phyloP scores from a whole-genome alignment of 1,140 invertebrate genomes.

The Polypedilum pembai region DNA sequence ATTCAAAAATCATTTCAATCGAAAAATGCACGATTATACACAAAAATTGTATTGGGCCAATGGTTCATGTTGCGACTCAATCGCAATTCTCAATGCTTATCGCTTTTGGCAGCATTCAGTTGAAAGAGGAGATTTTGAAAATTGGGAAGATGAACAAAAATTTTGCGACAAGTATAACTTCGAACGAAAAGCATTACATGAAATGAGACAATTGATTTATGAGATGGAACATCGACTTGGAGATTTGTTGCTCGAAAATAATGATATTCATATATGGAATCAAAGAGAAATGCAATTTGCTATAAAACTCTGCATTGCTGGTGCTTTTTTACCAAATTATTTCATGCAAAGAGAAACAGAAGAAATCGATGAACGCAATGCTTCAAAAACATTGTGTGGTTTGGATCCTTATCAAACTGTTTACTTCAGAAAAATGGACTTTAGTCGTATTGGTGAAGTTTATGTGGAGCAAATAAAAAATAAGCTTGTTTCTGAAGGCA shows the following conservation, averaged over 20 bases:
- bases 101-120: constrained; percentile 42
- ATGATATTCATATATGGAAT: constrained; percentile 41
- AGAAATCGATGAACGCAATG: constrained; percentile 51
- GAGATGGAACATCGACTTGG: constrained; percentile 60
- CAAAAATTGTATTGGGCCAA: constrained; percentile 74
- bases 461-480: constrained; percentile 57
- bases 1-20: constrained; percentile 58
- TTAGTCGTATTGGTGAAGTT: constrained; percentile 62
- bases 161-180: constrained; percentile 71
- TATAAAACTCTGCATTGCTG: constrained; percentile 54
- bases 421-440: constrained; percentile 57
- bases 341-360: constrained; percentile 50
- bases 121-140: neutral
- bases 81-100: constrained; percentile 76
- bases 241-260: constrained; percentile 39
- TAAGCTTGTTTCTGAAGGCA: constrained; percentile 41
- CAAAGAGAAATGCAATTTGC: constrained; percentile 49
- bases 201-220: constrained; percentile 60
- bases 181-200: constrained; percentile 61
- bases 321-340: constrained; percentile 89
- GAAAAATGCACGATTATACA: constrained; percentile 62
- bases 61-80: constrained; percentile 73
- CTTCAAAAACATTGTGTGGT: constrained; percentile 56
- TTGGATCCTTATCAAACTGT: constrained; percentile 70
- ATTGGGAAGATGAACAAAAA: constrained; percentile 31